A percentile compares a stretch with the other conserved stretches of the same genome.
Conservation (phyloP, 2,888 invertebrate genomes). For the Cryptops parisi region DNA sequence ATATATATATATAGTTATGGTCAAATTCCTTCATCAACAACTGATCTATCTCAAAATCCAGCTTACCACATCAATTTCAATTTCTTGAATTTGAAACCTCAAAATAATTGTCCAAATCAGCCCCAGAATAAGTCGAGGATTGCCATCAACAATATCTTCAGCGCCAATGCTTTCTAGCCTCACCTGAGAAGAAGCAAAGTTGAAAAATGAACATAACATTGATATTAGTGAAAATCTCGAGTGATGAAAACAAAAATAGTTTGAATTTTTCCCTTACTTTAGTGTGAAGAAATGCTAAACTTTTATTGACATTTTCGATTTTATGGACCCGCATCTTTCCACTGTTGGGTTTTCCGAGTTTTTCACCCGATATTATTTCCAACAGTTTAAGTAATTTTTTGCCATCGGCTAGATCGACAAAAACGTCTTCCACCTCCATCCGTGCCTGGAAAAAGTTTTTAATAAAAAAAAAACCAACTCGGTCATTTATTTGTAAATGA, state of each 20-base stretch:
- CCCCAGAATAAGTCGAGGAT: constrained; percentile 89
- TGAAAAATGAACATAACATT: not conserved
- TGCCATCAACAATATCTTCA: constrained; percentile 97
- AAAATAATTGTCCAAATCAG: constrained; percentile 99
- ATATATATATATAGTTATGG: no score
- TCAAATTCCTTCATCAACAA: no score
- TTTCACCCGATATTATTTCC: constrained; percentile 97
- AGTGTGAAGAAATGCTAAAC: constrained; percentile 85
- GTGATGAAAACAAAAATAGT: no score
- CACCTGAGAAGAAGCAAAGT: constrained; percentile 44
- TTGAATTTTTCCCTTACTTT: constrained; percentile 54
- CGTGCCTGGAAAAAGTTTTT: constrained; percentile 58
- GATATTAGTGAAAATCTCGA: not conserved
- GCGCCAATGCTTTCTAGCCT: constrained; percentile 96
- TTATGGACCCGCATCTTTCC: constrained; percentile 96
- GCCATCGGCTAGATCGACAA: constrained; percentile 91
- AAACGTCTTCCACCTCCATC: constrained; percentile 95
- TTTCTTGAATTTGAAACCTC: constrained; percentile 97
- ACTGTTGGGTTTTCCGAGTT: constrained; percentile 88
- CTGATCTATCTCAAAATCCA: no score
- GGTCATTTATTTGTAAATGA: not conserved
- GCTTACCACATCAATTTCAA: constrained; percentile 89
- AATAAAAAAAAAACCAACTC: not conserved
- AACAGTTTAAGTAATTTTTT: constrained; percentile 78
- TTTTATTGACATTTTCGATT: constrained; percentile 97